phyloP scores from a whole-genome alignment of 2,113 vertebrate genomes.

The Myanophis thanlyinensis region DNA sequence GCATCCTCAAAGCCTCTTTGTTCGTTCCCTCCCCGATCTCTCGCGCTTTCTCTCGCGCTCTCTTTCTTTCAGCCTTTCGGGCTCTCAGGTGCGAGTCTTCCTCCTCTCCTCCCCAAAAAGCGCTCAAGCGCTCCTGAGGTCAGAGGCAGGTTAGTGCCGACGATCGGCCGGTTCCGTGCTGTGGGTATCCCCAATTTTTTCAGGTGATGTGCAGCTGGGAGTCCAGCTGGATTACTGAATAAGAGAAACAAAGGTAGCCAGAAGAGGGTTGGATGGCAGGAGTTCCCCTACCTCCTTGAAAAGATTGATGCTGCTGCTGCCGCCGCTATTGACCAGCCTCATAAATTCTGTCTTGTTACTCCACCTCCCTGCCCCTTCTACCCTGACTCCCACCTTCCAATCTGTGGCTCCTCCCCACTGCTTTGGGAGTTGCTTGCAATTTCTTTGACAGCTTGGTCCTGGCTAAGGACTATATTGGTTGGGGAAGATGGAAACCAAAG shows the following conservation, averaged over 20 bases:
- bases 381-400: conserved; percentile 41
- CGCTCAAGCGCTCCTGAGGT: conserved; percentile 3
- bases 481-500: neutral
- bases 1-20: neutral
- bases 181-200: conserved; percentile 36
- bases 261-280: conserved; percentile 52
- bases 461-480: neutral
- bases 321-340: conserved; percentile 64
- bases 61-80: neutral
- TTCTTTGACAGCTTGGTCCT: neutral
- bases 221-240: conserved; percentile 46
- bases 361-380: conserved; percentile 65
- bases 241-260: neutral
- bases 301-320: neutral
- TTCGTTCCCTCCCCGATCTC: neutral
- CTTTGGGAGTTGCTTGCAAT: neutral
- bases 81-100: neutral
- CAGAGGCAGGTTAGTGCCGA: neutral
- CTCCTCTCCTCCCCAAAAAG: neutral
- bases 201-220: neutral
- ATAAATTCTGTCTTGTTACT: conserved; percentile 66
- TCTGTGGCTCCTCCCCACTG: neutral
- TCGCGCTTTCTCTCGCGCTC: neutral
- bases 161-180: conserved; percentile 16
- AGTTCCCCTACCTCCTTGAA: conserved; percentile 51